phyloP scores from a whole-genome alignment of 2,888 invertebrate genomes.

The Lepetodrilus schrolli region DNA sequence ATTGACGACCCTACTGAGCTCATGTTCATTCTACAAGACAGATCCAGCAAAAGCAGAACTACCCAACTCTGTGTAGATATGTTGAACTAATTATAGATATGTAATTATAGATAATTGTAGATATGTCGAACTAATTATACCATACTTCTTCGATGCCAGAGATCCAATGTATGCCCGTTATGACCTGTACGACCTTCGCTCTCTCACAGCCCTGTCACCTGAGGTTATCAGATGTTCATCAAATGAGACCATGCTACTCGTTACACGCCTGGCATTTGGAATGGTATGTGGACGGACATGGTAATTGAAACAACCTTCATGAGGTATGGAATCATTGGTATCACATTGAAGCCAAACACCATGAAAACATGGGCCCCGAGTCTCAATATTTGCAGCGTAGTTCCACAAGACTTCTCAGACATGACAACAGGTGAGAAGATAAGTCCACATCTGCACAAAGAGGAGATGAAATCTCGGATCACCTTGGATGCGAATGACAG shows the following conservation, averaged over 20 bases:
- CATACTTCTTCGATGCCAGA: conserved; percentile 50
- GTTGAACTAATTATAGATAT: conserved; percentile 42
- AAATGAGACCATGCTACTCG: conserved; percentile 50
- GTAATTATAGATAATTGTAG: conserved; percentile 44
- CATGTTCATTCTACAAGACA: too few relatives aligned
- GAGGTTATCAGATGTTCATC: conserved; percentile 41
- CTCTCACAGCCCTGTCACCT: conserved; percentile 40
- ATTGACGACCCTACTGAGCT: too few relatives aligned
- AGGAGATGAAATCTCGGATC: neutral
- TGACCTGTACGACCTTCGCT: conserved; percentile 47
- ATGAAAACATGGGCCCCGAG: conserved; percentile 49
- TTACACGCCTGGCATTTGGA: conserved; percentile 47
- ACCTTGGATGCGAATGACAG: conserved; percentile 28
- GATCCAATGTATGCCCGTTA: conserved; percentile 50
- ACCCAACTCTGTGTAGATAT: conserved; percentile 29
- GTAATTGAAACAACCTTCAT: conserved; percentile 56
- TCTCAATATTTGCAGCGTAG: conserved; percentile 39
- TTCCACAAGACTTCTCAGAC: conserved; percentile 32
- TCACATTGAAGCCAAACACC: conserved; percentile 45
- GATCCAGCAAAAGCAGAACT: too few relatives aligned
- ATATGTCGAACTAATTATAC: conserved; percentile 45
- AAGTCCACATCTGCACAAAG: neutral
- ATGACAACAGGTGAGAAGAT: neutral
- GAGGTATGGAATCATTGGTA: conserved; percentile 55
- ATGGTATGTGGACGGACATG: conserved; percentile 54